Evolutionary conservation across 2,888 invertebrate species (phyloP).

Genomic region (Drosophila quasianomalipes): DNA sequence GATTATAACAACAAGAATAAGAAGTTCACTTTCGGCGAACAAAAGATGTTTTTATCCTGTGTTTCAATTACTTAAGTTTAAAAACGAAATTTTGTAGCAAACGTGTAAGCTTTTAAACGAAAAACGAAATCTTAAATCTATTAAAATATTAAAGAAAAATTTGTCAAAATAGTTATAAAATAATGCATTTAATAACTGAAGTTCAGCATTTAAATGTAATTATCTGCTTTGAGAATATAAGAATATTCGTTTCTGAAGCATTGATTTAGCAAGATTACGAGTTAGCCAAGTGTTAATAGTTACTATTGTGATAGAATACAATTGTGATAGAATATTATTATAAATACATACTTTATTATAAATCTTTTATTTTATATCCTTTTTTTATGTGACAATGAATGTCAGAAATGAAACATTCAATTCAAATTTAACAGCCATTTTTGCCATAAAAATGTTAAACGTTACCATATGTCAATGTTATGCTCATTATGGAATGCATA

Average conservation of each 20-base stretch:
- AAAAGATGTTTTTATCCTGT: not conserved
- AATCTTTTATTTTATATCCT: not conserved
- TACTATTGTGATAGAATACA: too few relatives aligned
- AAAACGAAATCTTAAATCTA: too few relatives aligned
- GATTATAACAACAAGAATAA: not conserved
- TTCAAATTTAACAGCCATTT: not conserved
- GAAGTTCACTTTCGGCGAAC: not conserved
- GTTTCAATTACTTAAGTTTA: not conserved
- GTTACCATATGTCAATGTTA: not conserved
- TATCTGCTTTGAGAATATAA: not conserved
- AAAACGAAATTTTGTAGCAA: not conserved
- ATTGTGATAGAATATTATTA: not conserved
- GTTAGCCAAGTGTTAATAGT: not conserved
- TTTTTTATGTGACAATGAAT: not conserved
- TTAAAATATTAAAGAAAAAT: too few relatives aligned
- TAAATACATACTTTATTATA: too few relatives aligned
- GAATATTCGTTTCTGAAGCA: not conserved
- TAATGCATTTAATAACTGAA: not conserved
- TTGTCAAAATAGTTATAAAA: not conserved
- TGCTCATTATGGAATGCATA: not conserved
- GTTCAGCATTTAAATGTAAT: not conserved
- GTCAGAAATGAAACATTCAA: not conserved
- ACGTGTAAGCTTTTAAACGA: too few relatives aligned
- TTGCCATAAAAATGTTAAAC: not conserved
- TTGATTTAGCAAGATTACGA: not conserved